Conservation (phyloP, 2,888 invertebrate species). For the Acanthosoma haemorrhoidale region DNA sequence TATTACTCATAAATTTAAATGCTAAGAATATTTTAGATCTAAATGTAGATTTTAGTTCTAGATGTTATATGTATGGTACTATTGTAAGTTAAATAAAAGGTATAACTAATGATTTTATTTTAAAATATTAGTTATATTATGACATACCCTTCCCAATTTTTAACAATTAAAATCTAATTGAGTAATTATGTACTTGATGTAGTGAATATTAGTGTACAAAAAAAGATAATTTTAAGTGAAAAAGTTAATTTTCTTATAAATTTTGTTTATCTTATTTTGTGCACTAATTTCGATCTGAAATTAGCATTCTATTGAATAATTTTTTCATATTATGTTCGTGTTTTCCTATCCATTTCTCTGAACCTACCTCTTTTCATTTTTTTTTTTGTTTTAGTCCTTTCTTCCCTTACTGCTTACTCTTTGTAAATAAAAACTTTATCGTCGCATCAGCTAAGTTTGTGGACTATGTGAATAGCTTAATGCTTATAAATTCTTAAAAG, state of each 20-base stretch:
- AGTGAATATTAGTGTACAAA: conserved; percentile 12
- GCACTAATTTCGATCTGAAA: conserved; percentile 6
- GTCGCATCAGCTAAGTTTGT: conserved; percentile 26
- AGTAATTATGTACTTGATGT: not conserved
- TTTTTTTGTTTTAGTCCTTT: not conserved
- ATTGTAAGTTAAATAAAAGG: no score
- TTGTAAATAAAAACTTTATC: conserved; percentile 27
- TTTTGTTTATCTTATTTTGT: conserved; percentile 3
- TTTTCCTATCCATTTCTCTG: not conserved
- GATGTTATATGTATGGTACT: no score
- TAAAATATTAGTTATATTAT: not conserved
- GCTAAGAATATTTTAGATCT: no score
- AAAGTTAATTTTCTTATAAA: not conserved
- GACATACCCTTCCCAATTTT: not conserved
- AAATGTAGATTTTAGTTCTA: no score
- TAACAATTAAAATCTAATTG: not conserved
- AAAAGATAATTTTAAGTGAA: not conserved
- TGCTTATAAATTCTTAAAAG: conserved; percentile 18
- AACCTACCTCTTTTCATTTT: not conserved
- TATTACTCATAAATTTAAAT: no score
- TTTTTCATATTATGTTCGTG: not conserved
- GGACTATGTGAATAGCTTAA: conserved; percentile 27
- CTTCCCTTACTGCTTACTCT: conserved; percentile 16
- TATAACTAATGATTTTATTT: not conserved
- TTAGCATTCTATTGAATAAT: not conserved